Percentiles rank a stretch among this genome's conserved stretches.
phyloP scores from a whole-genome alignment of 2,113 vertebrate genomes.

The Callithrix jacchus region DNA sequence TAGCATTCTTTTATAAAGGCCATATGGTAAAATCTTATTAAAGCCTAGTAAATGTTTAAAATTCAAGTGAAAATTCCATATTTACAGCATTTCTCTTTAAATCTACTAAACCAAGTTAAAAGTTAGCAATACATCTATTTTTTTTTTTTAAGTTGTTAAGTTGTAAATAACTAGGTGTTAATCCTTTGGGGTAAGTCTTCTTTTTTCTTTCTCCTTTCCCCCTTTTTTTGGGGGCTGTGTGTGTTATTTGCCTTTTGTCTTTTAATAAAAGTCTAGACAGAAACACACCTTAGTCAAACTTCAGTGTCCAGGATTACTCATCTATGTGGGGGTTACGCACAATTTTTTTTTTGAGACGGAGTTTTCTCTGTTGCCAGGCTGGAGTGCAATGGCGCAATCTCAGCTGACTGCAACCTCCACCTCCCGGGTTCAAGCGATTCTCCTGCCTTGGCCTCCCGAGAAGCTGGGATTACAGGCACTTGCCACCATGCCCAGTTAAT shows the following conservation, averaged over 20 bases:
- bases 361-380: too few relatives aligned
- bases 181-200: not conserved
- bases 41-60: slow-evolving; percentile 44
- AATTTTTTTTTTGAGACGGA: too few relatives aligned
- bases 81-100: slow-evolving; percentile 43
- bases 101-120: slow-evolving; percentile 38
- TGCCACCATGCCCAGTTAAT: too few relatives aligned
- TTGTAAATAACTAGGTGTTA: slow-evolving; percentile 32
- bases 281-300: not conserved
- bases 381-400: too few relatives aligned
- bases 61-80: not conserved
- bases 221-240: not conserved
- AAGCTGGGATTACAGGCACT: too few relatives aligned
- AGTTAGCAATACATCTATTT: slow-evolving; percentile 1
- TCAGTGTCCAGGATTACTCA: not conserved
- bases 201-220: not conserved
- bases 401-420: too few relatives aligned
- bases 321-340: not conserved
- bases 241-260: not conserved
- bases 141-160: slow-evolving; percentile 20
- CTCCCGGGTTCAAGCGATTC: too few relatives aligned
- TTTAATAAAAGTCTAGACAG: not conserved
- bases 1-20: slow-evolving; percentile 10
- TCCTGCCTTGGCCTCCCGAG: too few relatives aligned
- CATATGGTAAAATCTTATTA: not conserved